A percentile compares a stretch with the other conserved stretches of the same genome.
These are phyloP conservation scores for Tethya wilhelma DNA, from an alignment of 37 sponge, comb jelly and placozoan species.

Conservation along the genomic window DNA sequence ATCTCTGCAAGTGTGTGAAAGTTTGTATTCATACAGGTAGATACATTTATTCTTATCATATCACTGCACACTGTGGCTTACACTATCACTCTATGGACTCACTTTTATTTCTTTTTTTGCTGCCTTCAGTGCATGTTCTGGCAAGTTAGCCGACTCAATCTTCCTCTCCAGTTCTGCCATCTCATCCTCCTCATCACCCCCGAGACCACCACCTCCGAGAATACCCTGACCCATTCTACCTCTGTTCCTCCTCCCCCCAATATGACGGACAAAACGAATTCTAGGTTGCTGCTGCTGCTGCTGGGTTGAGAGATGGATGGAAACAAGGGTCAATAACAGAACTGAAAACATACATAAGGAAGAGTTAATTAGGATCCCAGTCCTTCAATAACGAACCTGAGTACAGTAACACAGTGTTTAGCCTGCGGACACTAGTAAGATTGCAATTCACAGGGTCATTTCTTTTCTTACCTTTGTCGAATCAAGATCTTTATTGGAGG, in stretches of 20 bases:
- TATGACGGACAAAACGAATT: slow-evolving; percentile 6
- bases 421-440: too few species aligned
- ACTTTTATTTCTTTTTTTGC: slow-evolving; percentile 76
- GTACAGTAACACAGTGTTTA: too few species aligned
- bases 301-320: too few species aligned
- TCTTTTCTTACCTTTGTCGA: too few species aligned
- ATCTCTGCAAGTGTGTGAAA: slow-evolving; percentile 31
- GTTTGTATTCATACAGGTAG: not conserved
- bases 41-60: not conserved
- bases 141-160: slow-evolving; percentile 44
- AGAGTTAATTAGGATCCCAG: too few species aligned
- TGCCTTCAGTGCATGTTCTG: slow-evolving; percentile 71
- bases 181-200: slow-evolving; percentile 55
- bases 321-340: too few species aligned
- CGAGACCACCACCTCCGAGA: not conserved
- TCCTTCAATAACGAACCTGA: too few species aligned
- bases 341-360: too few species aligned
- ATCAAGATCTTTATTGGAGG: too few species aligned
- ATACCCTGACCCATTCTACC: not conserved
- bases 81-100: slow-evolving; percentile 1
- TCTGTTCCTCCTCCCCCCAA: too few species aligned
- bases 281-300: not conserved
- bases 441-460: too few species aligned
- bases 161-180: slow-evolving; percentile 47
- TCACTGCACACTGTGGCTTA: not conserved